These are phyloP conservation scores for Scaptomyza graminum DNA, from an alignment of 1,140 invertebrate species.

Conservation along the genomic window DNA sequence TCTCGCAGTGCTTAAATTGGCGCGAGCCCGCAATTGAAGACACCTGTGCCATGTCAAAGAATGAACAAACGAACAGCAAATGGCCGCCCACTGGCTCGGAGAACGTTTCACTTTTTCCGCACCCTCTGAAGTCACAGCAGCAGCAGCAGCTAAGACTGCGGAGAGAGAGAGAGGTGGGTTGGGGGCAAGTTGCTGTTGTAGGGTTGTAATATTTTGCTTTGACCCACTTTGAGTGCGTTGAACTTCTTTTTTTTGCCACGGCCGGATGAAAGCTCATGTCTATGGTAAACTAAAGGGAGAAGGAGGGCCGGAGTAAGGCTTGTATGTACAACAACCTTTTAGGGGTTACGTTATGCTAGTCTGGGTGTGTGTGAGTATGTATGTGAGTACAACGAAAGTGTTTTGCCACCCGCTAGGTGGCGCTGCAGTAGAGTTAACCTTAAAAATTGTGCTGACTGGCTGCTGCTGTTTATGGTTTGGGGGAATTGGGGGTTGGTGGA, in stretches of 20 bases:
- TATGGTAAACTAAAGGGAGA: constrained; percentile 6
- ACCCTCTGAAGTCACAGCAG: constrained; percentile 28
- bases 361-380: background rate
- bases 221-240: constrained; percentile 87
- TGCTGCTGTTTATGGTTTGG: constrained; percentile 5
- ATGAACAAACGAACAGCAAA: constrained; percentile 9
- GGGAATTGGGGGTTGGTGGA: background rate
- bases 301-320: constrained; percentile 22
- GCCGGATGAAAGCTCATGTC: constrained; percentile 34
- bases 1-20: constrained; percentile 50
- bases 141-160: background rate
- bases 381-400: constrained; percentile 64
- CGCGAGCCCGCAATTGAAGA: constrained; percentile 61
- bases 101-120: constrained; percentile 67
- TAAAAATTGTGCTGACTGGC: constrained; percentile 49
- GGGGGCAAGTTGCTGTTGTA: background rate
- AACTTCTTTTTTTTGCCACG: constrained; percentile 47
- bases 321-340: constrained; percentile 42
- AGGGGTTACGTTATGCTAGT: constrained; percentile 59
- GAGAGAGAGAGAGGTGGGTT: constrained; percentile 1
- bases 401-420: constrained; percentile 57
- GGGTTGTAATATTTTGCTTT: constrained; percentile 81
- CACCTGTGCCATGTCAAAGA: constrained; percentile 75
- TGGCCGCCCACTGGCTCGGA: constrained; percentile 18
- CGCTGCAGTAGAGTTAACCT: constrained; percentile 55